phyloP scores from a whole-genome alignment of 2,888 invertebrate species.

The Liopterus haemorrhoidalis region DNA sequence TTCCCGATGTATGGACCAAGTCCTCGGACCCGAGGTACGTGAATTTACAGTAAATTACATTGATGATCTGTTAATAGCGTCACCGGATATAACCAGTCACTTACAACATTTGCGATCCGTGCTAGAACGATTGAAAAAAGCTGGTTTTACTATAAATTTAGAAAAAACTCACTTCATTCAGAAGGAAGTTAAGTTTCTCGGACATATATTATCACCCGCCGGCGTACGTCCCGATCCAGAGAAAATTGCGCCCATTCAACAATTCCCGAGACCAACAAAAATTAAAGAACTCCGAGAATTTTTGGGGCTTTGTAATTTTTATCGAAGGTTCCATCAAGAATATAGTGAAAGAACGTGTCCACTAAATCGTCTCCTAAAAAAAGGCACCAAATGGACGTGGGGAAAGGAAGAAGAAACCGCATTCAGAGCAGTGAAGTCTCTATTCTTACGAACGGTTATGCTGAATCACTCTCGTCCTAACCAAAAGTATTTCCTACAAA shows the following conservation, averaged over 20 bases:
- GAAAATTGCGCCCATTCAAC: constrained; percentile 26
- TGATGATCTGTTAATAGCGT: constrained; percentile 28
- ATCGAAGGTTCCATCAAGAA: constrained; percentile 21
- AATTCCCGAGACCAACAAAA: constrained; percentile 28
- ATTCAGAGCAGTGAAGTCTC: constrained; percentile 12
- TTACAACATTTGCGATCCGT: constrained; percentile 23
- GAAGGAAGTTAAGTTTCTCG: constrained; percentile 29
- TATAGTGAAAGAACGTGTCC: constrained; percentile 21
- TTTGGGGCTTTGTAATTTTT: constrained; percentile 28
- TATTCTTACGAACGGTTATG: constrained; percentile 17
- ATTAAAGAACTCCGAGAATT: constrained; percentile 29
- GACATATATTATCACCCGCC: constrained; percentile 26
- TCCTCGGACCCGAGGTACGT: constrained; percentile 23
- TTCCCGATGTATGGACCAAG: constrained; percentile 23
- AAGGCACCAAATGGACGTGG: constrained; percentile 22
- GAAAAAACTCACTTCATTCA: constrained; percentile 30
- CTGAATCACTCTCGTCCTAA: constrained; percentile 9
- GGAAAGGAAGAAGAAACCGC: constrained; percentile 12
- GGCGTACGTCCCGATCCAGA: constrained; percentile 30
- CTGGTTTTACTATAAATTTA: constrained; percentile 28
- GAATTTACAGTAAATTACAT: constrained; percentile 23
- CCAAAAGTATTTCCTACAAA: no score
- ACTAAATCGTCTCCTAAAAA: constrained; percentile 25
- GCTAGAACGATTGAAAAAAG: constrained; percentile 16
- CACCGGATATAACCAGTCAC: constrained; percentile 25